phyloP scores from a whole-genome alignment of 2,113 vertebrate species.

The Trematomus loennbergii region DNA sequence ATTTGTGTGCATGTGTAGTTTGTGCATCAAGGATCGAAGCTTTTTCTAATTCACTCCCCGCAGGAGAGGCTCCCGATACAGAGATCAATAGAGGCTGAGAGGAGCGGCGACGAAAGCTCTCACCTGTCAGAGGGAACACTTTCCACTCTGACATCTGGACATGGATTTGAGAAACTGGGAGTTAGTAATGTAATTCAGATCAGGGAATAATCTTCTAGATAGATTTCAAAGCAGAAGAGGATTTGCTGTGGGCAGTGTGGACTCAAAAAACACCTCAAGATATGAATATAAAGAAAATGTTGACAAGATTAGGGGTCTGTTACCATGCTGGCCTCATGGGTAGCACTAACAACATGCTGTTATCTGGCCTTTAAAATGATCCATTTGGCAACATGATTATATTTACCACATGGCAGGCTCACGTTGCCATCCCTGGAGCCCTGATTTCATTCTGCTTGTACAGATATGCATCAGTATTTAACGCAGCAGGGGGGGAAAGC shows the following conservation, averaged over 20 bases:
- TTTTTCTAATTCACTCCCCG: slow-evolving; percentile 44
- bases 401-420: too few relatives aligned
- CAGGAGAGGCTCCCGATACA: slow-evolving; percentile 29
- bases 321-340: too few relatives aligned
- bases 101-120: slow-evolving; percentile 27
- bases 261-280: neutral
- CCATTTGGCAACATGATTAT: too few relatives aligned
- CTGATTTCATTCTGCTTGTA: neutral
- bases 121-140: slow-evolving; percentile 21
- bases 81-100: slow-evolving; percentile 48
- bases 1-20: slow-evolving; percentile 22
- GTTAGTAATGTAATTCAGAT: neutral
- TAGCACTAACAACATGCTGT: too few relatives aligned
- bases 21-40: slow-evolving; percentile 33
- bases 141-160: neutral
- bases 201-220: neutral
- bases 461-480: neutral
- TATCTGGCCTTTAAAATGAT: too few relatives aligned
- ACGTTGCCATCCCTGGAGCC: too few relatives aligned
- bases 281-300: neutral
- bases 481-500: neutral
- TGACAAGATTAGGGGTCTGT: too few relatives aligned
- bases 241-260: neutral
- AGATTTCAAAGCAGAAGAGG: neutral
- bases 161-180: slow-evolving; percentile 5